Conservation (phyloP, 2,888 invertebrate genomes). For the Smittia sp. region DNA sequence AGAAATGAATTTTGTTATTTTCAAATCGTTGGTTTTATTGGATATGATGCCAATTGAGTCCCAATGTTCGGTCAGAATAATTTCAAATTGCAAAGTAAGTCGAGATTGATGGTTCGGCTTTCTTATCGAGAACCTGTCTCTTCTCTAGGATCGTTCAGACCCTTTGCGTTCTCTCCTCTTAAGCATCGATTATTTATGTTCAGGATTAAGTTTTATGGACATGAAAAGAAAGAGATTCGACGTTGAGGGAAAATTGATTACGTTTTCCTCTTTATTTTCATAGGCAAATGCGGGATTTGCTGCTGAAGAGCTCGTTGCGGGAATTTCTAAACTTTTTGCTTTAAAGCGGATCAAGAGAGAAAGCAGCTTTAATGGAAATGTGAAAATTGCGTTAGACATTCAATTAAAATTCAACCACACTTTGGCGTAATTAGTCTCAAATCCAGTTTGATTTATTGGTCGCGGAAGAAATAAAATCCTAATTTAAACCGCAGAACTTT, state of each 20-base stretch:
- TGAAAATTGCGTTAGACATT: not conserved
- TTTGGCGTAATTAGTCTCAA: slow-evolving; percentile 12
- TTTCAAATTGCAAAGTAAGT: not conserved
- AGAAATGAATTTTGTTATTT: not conserved
- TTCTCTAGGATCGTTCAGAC: not conserved
- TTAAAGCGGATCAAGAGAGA: slow-evolving; percentile 26
- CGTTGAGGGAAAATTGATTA: slow-evolving; percentile 36
- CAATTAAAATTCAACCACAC: slow-evolving; percentile 17
- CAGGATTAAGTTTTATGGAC: slow-evolving; percentile 38
- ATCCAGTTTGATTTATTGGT: slow-evolving; percentile 18
- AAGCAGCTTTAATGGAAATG: slow-evolving; percentile 18
- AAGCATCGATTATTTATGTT: slow-evolving; percentile 41
- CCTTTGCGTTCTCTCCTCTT: not conserved
- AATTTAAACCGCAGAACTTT: not conserved
- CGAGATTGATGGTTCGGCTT: slow-evolving; percentile 37
- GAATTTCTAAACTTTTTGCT: not conserved
- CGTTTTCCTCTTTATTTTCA: slow-evolving; percentile 30
- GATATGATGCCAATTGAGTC: not conserved
- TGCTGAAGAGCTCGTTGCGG: not conserved
- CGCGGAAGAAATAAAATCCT: not conserved
- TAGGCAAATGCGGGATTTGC: slow-evolving; percentile 36
- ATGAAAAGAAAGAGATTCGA: slow-evolving; percentile 28
- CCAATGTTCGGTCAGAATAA: not conserved
- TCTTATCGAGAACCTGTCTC: slow-evolving; percentile 40
- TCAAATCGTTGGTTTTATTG: not conserved